Conservation (phyloP, 2,888 invertebrate genomes). For the Artemia sp. region DNA sequence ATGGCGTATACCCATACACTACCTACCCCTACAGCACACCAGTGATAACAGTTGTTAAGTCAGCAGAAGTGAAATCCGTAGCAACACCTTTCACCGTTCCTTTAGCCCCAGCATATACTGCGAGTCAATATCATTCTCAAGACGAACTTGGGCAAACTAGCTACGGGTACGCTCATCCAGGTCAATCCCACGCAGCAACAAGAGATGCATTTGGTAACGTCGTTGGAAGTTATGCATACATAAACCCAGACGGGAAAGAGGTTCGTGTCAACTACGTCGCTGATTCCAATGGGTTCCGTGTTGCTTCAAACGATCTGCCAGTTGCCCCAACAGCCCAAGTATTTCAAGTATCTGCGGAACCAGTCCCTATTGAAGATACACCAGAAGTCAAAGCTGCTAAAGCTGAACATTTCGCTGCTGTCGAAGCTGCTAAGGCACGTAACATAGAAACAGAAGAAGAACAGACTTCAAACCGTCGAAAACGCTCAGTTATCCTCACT, state of each 20-base stretch:
- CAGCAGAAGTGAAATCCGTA: constrained; percentile 23
- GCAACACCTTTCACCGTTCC: constrained; percentile 21
- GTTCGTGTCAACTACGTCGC: constrained; percentile 34
- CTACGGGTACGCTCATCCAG: constrained; percentile 25
- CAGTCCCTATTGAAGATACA: constrained; percentile 24
- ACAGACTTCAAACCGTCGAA: constrained; percentile 1
- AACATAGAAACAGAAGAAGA: neutral
- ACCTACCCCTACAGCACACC: constrained; percentile 23
- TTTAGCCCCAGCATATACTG: constrained; percentile 20
- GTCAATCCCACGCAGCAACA: constrained; percentile 25
- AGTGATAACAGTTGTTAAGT: constrained; percentile 25
- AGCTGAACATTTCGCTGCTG: constrained; percentile 23
- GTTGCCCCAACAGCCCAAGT: constrained; percentile 21
- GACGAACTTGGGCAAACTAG: constrained; percentile 25
- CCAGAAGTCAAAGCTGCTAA: constrained; percentile 25
- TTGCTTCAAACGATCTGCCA: constrained; percentile 34
- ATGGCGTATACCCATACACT: constrained; percentile 23
- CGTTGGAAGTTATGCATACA: constrained; percentile 34
- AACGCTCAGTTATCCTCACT: neutral
- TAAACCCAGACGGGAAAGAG: constrained; percentile 34
- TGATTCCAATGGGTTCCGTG: constrained; percentile 34
- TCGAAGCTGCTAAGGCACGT: constrained; percentile 16
- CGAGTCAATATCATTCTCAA: constrained; percentile 26
- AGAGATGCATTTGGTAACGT: constrained; percentile 34
- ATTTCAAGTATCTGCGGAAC: constrained; percentile 16